phyloP scores from a whole-genome alignment of 2,797 vertebrate species.

The Sebastolobus altivelis region DNA sequence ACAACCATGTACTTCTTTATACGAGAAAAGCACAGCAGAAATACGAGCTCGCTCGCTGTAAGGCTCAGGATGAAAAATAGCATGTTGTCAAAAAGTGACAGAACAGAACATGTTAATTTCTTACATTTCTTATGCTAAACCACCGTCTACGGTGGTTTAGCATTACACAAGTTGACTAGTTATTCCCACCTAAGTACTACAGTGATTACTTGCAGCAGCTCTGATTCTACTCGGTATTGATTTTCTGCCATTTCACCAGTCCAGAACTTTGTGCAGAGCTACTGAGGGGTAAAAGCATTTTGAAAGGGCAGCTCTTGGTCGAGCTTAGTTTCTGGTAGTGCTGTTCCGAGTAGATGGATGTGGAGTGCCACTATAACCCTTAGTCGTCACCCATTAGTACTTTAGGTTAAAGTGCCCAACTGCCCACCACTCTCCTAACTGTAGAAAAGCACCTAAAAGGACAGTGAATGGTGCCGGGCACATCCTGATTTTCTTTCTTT shows the following conservation, averaged over 20 bases:
- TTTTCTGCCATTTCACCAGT: slow-evolving; percentile 68
- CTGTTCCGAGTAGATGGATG: slow-evolving; percentile 82
- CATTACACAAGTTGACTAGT: slow-evolving; percentile 9
- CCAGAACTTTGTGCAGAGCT: slow-evolving; percentile 59
- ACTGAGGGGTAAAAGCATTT: slow-evolving; percentile 70
- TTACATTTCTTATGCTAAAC: background rate
- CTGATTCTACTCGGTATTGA: slow-evolving; percentile 57
- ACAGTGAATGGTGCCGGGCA: slow-evolving; percentile 42
- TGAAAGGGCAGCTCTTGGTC: slow-evolving; percentile 77
- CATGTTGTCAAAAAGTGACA: background rate
- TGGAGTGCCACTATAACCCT: slow-evolving; percentile 81
- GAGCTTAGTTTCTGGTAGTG: slow-evolving; percentile 64
- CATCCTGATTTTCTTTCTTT: slow-evolving; percentile 4
- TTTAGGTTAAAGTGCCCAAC: slow-evolving; percentile 84
- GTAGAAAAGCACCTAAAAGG: slow-evolving; percentile 61
- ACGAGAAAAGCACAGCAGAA: slow-evolving; percentile 14
- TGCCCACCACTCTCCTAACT: slow-evolving; percentile 76
- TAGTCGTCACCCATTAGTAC: slow-evolving; percentile 81
- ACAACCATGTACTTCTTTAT: slow-evolving; percentile 36
- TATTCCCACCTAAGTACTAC: slow-evolving; percentile 11
- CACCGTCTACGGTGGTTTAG: background rate
- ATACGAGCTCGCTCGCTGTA: background rate
- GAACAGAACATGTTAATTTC: slow-evolving; percentile 2
- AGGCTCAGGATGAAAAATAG: slow-evolving; percentile 2
- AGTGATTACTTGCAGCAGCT: slow-evolving; percentile 38